Evolutionary conservation across 1,140 invertebrate genomes (phyloP), one percentile per base, ranked within the genome.

Genomic region (Panagrolaimus sp.): DNA sequence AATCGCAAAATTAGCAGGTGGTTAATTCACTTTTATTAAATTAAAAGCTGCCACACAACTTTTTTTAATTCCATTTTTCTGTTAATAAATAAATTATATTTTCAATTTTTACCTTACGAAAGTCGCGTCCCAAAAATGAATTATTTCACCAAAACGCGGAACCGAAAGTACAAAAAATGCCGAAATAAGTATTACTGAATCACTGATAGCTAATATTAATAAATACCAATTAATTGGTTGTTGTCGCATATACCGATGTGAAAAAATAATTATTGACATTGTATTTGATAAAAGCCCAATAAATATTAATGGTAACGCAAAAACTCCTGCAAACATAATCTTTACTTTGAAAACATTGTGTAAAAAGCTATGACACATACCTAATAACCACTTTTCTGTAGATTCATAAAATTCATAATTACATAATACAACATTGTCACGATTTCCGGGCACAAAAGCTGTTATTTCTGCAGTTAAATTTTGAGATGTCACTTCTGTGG

Each of bases 191-290:
- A 76, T 75, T 6, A 75, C 32, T 15, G 73, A 68, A 48, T 76
- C 75, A 26, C 74, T 76, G 6, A 69, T 65, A 44, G 77, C 80
- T n/a, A 82, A 69, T 21, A 83, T 74, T 1, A 79, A 58, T 46
- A 82, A 66, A 68, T 78, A 78, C 77, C 77, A 78, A 65, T 78
- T 78, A 55, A 78, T 65, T 12, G 69, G 43, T 44, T 80, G 75
- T 45, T 66, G 63, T 14, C 77, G 48, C 77, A 78, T 78, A 52
- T 74, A 65, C 52, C 73, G 45, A 65, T 78, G 76, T 7, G 75
- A 75, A 63, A 78, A 78, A 44, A 78, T 78, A 26, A 44, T 47
- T 15, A 78, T 65, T 24, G 78, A 80, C 73, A 78, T 78, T n/a
- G 65, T 69, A 63, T 78, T 78, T 17, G 77, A 78, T 9, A 69